Evolutionary conservation across 2,797 vertebrate species (phyloP).

Genomic region (Crax fasciolata): DNA sequence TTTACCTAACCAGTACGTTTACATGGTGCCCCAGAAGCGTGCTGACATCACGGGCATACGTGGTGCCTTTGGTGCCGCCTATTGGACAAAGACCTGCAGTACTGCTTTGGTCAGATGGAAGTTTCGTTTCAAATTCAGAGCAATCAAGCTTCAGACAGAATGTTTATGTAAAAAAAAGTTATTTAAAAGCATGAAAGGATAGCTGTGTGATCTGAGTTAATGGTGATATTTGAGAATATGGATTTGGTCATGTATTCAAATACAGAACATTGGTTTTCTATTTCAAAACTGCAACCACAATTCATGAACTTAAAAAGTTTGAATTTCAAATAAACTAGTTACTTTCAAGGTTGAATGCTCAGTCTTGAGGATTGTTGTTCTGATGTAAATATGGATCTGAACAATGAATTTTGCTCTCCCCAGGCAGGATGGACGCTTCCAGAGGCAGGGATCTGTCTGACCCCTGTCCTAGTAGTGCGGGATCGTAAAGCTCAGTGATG

Average conservation of each 20-base stretch:
- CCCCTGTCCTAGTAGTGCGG: neutral
- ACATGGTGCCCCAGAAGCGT: neutral
- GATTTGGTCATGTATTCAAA: neutral
- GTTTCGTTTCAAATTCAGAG: neutral
- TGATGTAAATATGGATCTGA: neutral
- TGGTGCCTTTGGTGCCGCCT: conserved; percentile 64
- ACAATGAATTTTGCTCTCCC: neutral
- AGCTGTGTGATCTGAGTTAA: neutral
- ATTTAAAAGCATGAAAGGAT: neutral
- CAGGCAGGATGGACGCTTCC: neutral
- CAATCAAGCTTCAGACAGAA: neutral
- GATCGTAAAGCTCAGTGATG: accelerated
- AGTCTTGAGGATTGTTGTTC: neutral
- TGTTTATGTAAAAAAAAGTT: neutral
- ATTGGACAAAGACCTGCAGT: conserved; percentile 50
- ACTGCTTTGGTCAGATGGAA: neutral
- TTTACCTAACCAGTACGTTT: conserved; percentile 7
- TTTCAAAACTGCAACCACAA: neutral
- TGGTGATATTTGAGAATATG: neutral
- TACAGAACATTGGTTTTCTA: neutral
- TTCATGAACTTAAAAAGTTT: neutral
- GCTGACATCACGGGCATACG: neutral
- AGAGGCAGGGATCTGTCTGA: neutral
- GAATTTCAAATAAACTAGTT: neutral
- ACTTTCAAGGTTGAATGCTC: neutral